phyloP scores from a whole-genome alignment of 2,888 invertebrate species.

The Drosophila sordidula region DNA sequence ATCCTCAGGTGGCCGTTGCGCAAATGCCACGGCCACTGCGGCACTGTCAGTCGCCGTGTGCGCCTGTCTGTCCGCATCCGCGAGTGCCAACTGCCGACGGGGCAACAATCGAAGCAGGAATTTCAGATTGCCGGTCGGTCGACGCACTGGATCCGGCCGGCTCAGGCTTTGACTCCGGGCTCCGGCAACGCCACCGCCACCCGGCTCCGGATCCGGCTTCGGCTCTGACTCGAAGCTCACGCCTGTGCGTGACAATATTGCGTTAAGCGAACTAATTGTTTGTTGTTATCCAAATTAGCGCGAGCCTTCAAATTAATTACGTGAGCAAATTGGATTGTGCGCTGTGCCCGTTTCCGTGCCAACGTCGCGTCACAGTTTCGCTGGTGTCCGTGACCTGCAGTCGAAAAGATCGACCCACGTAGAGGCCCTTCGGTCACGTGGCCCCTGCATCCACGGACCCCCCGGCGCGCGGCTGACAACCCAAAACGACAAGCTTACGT shows the following conservation, averaged over 20 bases:
- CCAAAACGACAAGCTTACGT: constrained; percentile 26
- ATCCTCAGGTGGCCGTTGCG: constrained; percentile 74
- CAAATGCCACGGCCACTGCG: constrained; percentile 63
- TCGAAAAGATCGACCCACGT: constrained; percentile 52
- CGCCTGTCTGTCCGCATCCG: constrained; percentile 57
- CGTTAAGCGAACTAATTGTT: constrained; percentile 50
- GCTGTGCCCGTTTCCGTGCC: constrained; percentile 11
- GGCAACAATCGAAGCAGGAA: constrained; percentile 4
- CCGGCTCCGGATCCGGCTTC: too few species aligned
- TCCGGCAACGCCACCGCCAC: too few species aligned
- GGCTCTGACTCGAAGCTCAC: not conserved
- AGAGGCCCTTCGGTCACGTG: constrained; percentile 51
- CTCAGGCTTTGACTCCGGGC: not conserved
- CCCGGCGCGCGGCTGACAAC: not conserved
- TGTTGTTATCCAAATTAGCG: constrained; percentile 52
- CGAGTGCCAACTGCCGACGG: constrained; percentile 29
- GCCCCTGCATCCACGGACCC: not conserved
- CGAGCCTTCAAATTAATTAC: constrained; percentile 65
- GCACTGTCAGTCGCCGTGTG: constrained; percentile 60
- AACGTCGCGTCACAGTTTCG: constrained; percentile 19
- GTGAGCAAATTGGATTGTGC: constrained; percentile 62
- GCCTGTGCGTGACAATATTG: constrained; percentile 47
- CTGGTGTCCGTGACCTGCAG: constrained; percentile 64
- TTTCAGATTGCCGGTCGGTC: constrained; percentile 25
- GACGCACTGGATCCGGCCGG: constrained; percentile 8